Base-by-base conservation (phyloP, 2,888 invertebrate species). In the Tenthredo amoena region DNA sequence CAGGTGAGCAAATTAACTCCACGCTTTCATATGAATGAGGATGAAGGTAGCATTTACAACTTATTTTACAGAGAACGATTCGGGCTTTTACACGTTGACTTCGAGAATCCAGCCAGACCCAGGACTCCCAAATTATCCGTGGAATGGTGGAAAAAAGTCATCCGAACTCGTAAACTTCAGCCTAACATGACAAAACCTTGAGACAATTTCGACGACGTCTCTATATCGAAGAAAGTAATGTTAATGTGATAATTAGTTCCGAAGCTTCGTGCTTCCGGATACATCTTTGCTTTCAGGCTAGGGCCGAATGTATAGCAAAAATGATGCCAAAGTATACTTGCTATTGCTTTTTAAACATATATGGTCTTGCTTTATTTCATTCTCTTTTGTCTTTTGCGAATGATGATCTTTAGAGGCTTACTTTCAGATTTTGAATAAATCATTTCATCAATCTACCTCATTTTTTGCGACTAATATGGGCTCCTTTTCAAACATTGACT, bases 81-180 rank as follows among this genome's bases (percentile, higher is more conserved):
- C 92, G 97, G 97, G 7, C 88, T 97, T 0, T 96, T 96, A 88
- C 94, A 95, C 88, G 96, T 97, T 0, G 95, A 97, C 90, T 96
- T 96, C 90, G 92, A 93, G 1, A 95, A 95, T 88, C 94, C 95
- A 0, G 93, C 94, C 0, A 95, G 95, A 87, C 94, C 95, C 0
- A 94, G 97, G 87, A 95, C 94, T 0, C 95, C 96, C 0, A 96
- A 97, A 91, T 94, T 94, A 62, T 97, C 97, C 0, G 95, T 95
- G 0, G 89, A 92, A 68, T 94, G 95, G 88, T 95, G 95, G 91
- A 95, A 94, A 88, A 92, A 95, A 76, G 93, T 96, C 12, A 93
- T 95, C 26, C 92, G 92, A 85, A 93, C 94, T 0, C 94, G 92
- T n/a, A 94, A 81, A 40, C 58, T 81, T 37, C 81, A 81, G 15